Evolutionary conservation across 2,113 vertebrate genomes (phyloP), one percentile per base, ranked within the genome.

Genomic region (Cichladusa arquata): DNA sequence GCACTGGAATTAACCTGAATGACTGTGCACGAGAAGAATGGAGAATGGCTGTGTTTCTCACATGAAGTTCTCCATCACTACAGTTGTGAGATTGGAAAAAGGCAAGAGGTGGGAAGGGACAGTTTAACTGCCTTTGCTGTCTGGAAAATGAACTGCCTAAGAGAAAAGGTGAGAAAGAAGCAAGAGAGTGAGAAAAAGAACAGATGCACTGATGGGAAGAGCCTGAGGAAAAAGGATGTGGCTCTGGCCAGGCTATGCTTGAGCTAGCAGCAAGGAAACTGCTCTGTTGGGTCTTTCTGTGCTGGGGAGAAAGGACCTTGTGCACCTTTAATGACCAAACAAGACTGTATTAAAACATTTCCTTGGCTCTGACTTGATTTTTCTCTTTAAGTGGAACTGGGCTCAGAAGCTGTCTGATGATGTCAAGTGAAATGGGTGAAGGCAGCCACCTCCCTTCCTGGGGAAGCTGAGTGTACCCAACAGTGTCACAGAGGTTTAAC

Each of bases 91-190:
- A 67, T 0, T 64, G 73, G 77, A 91, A 93, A 92, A 93, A 82
- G 47, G 29, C 60, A 84, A 28, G 61, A 74, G 57, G 73, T 84
- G 51, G 61, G 44, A 93, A 40, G 48, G 85, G 53, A 72, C 61
- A 90, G n/a, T 72, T 79, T 76, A 90, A 90, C 78, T 91, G 77
- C 64, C 69, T 86, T 78, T 84, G 50, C 78, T 82, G 28, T 85
- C 84, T 95, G 87, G 66, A 85, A 91, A 96, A 58, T 22, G 70
- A 94, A 71, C 48, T 51, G 51, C 53, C 53, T 66, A 24, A 84
- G 90, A 81, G 65, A 94, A 91, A 65, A 42, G 24, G 40, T 67
- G 90, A 69, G 42, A 81, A 42, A 66, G 84, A 80, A 45, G 50
- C 28, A 50, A 79, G 5, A 44, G 70, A 40, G 25, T 33, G 79